Evolutionary conservation across 2,888 invertebrate genomes (phyloP), one percentile per base, ranked within the genome.

Genomic region (Gisinianus flammeolus): DNA sequence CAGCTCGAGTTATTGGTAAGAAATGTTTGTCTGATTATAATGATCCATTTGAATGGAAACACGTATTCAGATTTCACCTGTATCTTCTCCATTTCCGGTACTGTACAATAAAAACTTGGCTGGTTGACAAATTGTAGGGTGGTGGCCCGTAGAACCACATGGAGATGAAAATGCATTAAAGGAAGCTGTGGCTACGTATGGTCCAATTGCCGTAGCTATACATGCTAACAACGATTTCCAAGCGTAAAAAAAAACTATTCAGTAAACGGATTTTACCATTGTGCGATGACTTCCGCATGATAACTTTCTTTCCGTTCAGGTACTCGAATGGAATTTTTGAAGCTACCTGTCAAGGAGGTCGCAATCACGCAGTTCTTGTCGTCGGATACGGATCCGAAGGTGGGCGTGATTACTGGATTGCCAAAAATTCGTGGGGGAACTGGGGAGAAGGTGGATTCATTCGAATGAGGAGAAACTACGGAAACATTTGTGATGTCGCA

Each of bases 371-470:
- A 8, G 33, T 72, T 22, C 33, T 72, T 24, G 73, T 52, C n/a
- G 52, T 74, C 22, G 73, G 73, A 6, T 74, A 74, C 28, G 66
- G 66, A 5, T 26, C 19, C 26, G 73, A 74, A 58, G 33, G 33
- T 30, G 76, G 68, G 0, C 26, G 56, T 1, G 75, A 66, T 24
- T 75, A 67, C 67, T 75, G 75, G 75, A 19, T 75, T 8, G 31
- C 31, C 67, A 75, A 75, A 30, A 75, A 75, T 56, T 12, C 10
- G 0, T 75, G 75, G 75, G 67, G 54, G 24, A 66, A 44, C 31
- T 75, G 75, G 75, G 75, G 75, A 24, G 67, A 75, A 22, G 56
- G 68, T 52, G 75, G 75, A 6, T 75, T 54, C 54, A 54, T 75
- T 5, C 26, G 31, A 6, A 56, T 75, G 22, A 52, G 67, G n/a